These are phyloP conservation scores for Spheniscus mendiculus DNA, from an alignment of 2,113 vertebrate genomes.

Conservation along the genomic window DNA sequence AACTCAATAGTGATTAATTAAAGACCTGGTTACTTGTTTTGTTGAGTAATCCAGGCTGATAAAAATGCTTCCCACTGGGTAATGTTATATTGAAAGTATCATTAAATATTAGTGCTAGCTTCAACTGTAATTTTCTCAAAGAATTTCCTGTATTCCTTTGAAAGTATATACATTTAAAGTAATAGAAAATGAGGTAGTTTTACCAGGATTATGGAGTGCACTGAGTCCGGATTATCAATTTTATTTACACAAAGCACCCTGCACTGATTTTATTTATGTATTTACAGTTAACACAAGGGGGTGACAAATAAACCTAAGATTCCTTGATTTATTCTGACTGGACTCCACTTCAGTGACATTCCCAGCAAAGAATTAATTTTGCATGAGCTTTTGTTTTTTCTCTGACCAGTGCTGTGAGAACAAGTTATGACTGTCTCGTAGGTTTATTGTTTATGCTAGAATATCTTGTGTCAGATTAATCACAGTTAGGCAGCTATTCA, in stretches of 20 bases:
- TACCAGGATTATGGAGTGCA: not conserved
- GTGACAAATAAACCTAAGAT: not conserved
- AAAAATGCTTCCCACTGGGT: not conserved
- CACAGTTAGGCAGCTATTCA: not conserved
- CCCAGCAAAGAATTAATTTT: not conserved
- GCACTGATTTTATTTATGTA: not conserved
- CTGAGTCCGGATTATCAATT: not conserved
- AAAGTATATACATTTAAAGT: not conserved
- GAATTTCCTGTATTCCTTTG: not conserved
- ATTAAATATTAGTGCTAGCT: constrained; percentile 14
- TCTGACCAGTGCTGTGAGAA: not conserved
- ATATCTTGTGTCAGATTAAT: not conserved
- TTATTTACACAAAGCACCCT: not conserved
- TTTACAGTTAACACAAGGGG: not conserved
- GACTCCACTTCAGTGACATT: not conserved
- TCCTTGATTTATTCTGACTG: not conserved
- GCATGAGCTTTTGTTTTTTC: not conserved
- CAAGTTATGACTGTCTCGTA: not conserved
- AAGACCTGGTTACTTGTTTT: not conserved
- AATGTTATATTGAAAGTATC: not conserved
- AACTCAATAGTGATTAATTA: constrained; percentile 12
- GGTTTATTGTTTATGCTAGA: not conserved
- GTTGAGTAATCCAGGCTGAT: not conserved
- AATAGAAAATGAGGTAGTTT: not conserved
- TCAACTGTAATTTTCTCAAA: not conserved